Evolutionary conservation across 2,888 invertebrate species (phyloP).

Genomic region (Hesperia comma): DNA sequence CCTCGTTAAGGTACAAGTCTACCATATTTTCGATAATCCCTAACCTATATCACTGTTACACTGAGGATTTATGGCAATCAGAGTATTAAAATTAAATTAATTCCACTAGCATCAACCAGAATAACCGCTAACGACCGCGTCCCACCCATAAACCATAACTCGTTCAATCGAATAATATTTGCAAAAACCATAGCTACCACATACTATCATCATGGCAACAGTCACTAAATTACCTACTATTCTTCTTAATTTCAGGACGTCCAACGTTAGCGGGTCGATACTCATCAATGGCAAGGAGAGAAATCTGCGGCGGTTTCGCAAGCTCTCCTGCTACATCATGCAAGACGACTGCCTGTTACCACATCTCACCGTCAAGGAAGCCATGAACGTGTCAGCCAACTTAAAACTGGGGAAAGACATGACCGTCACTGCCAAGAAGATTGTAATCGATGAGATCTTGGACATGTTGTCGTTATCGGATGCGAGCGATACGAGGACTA

Average conservation of each 20-base stretch:
- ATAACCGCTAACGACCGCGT: too few relatives aligned
- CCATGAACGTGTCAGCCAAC: slow-evolving; percentile 97
- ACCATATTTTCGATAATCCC: too few relatives aligned
- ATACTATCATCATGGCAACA: too few relatives aligned
- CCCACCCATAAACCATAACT: too few relatives aligned
- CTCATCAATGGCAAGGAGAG: slow-evolving; percentile 94
- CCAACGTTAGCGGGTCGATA: slow-evolving; percentile 93
- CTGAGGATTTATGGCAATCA: too few relatives aligned
- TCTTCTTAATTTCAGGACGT: slow-evolving; percentile 85
- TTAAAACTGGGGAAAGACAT: slow-evolving; percentile 94
- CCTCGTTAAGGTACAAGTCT: too few relatives aligned
- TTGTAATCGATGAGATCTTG: slow-evolving; percentile 93
- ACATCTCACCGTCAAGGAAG: slow-evolving; percentile 95
- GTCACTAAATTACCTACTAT: not conserved
- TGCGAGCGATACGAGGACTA: slow-evolving; percentile 90
- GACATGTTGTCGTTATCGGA: slow-evolving; percentile 93
- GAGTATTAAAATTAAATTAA: too few relatives aligned
- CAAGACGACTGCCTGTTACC: slow-evolving; percentile 96
- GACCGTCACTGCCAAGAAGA: slow-evolving; percentile 88
- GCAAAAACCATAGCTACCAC: too few relatives aligned
- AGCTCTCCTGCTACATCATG: slow-evolving; percentile 98
- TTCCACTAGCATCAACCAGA: too few relatives aligned
- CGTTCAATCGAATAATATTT: too few relatives aligned
- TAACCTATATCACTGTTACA: too few relatives aligned
- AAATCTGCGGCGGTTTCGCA: slow-evolving; percentile 93